Evolutionary conservation across 2,888 invertebrate species (phyloP).

Genomic region (Tiliacea aurago): DNA sequence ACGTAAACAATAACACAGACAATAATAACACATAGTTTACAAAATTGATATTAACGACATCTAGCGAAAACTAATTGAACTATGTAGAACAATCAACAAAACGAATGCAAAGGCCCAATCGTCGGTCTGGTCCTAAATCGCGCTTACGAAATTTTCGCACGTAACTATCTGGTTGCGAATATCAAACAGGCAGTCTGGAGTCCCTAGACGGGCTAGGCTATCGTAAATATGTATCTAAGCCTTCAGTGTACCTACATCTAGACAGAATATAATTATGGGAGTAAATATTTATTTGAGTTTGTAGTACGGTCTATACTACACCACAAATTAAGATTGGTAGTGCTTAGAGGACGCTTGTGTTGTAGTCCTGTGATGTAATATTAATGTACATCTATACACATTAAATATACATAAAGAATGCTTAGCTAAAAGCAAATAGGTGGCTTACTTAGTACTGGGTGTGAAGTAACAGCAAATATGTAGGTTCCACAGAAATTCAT

Average conservation of each 20-base stretch:
- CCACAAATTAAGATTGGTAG: conserved; percentile 21
- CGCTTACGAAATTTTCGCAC: conserved; percentile 43
- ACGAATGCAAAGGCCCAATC: conserved; percentile 23
- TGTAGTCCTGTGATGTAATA: conserved; percentile 8
- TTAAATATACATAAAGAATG: background rate
- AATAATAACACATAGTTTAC: background rate
- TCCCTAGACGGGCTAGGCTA: conserved; percentile 40
- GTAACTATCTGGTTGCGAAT: conserved; percentile 52
- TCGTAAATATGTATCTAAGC: conserved; percentile 36
- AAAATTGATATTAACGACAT: conserved; percentile 20
- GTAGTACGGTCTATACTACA: background rate
- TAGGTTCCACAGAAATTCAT: background rate
- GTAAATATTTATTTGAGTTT: conserved; percentile 37
- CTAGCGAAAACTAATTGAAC: conserved; percentile 21
- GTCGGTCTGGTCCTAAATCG: conserved; percentile 13
- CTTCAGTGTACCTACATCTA: conserved; percentile 9
- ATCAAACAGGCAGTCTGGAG: conserved; percentile 50
- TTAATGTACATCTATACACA: conserved; percentile 14
- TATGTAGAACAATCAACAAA: conserved; percentile 32
- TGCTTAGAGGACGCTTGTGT: conserved; percentile 15
- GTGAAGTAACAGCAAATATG: background rate
- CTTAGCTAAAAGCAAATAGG: conserved; percentile 5
- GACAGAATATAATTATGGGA: conserved; percentile 28
- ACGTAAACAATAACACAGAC: background rate
- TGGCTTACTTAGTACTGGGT: background rate